Evolutionary conservation across 1,140 invertebrate species (phyloP), one percentile per base, ranked within the genome.

Genomic region (Pseudomyrmex sp.): DNA sequence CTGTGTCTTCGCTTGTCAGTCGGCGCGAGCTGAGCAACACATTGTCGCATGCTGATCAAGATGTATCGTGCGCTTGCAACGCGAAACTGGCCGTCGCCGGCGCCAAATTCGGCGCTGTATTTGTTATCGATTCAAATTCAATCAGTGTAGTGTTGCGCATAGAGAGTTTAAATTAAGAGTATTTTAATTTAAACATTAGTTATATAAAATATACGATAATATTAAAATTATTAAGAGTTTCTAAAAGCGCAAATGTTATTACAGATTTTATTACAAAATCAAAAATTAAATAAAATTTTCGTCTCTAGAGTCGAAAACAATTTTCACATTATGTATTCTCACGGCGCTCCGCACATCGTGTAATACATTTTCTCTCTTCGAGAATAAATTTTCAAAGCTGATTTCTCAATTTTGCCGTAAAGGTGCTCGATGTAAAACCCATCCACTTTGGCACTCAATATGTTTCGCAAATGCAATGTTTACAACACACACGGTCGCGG

Each of bases 1-100:
- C 76, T 72, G 76, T 80, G 66, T 80, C 76, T 80, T 80, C 66
- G 76, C 66, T 80, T 80, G 76, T 79, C 76, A 79, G 65, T 72
- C 44, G 76, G 66, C 66, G 76, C 35, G 54, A 69, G 20, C 56
- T 72, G 66, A 72, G 66, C 56, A 72, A 72, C 66, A 48, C 54
- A 80, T 80, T 80, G 66, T 80, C 76, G 66, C 44, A 70, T 72
- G 23, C 23, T 80, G 66, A 80, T 80, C 20, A 58, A 79, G 76
- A 79, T 79, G 59, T 46, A 77, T 77, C 35, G 61, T n/a, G 48
- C 18, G 65, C 26, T 35, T 35, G 13, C 18, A 26, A 18, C 35
- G 76, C 20, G 63, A 69, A 77, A 79, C 75, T 23, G 13, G 13
- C 35, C 9, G 20, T 0, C 50, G 62, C 26, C 4, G 35, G 35